Evolutionary conservation across 2,797 vertebrate genomes (phyloP).

Genomic region (Delichon dasypus): DNA sequence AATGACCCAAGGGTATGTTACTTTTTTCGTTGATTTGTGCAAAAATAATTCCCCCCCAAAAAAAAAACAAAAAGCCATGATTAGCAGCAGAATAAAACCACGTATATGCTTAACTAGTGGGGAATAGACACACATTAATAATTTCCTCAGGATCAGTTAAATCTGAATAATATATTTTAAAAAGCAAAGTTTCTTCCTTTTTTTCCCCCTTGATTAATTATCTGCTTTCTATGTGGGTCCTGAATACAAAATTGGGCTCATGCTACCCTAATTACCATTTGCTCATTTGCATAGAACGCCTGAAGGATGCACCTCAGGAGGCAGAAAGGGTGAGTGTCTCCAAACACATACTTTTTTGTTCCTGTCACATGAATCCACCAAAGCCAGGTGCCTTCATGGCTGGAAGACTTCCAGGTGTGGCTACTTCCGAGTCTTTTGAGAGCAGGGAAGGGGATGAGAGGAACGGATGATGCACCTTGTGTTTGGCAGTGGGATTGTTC

Average conservation of each 20-base stretch:
- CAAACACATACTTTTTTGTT: background rate
- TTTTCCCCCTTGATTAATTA: background rate
- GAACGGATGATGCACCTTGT: background rate
- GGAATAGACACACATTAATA: conserved; percentile 14
- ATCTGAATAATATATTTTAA: background rate
- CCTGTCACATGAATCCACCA: background rate
- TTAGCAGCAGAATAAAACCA: background rate
- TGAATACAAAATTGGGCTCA: conserved; percentile 17
- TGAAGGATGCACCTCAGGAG: background rate
- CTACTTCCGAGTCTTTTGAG: background rate
- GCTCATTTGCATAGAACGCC: conserved; percentile 40
- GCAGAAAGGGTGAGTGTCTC: background rate
- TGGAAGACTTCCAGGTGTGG: background rate
- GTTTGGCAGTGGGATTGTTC: background rate
- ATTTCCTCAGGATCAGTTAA: background rate
- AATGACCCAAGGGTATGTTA: background rate
- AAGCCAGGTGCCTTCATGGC: background rate
- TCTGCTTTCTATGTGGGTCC: background rate
- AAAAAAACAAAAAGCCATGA: background rate
- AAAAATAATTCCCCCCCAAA: background rate
- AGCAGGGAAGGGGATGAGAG: background rate
- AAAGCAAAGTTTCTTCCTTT: background rate
- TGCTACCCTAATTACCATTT: conserved; percentile 3
- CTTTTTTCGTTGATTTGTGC: conserved; percentile 9
- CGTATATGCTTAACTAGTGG: background rate